These are phyloP conservation scores for Coptodon bakossiorum DNA, from an alignment of 2,113 vertebrate genomes.

Conservation along the genomic window DNA sequence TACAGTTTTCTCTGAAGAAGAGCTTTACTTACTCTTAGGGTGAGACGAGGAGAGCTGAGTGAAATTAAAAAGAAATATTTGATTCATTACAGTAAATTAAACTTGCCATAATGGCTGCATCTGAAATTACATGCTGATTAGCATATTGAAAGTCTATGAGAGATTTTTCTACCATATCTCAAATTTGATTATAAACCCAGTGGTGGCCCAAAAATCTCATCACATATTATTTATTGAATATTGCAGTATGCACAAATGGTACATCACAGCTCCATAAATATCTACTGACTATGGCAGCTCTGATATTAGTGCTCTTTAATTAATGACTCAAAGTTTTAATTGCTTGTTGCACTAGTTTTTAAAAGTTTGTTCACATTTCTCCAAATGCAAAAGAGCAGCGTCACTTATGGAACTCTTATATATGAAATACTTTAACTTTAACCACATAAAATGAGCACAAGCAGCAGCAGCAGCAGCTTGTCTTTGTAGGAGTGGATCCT, in stretches of 20 bases:
- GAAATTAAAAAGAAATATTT: not conserved
- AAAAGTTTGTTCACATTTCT: fast-evolving
- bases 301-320: not conserved
- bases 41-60: not conserved
- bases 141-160: not conserved
- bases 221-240: not conserved
- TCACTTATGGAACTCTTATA: not conserved
- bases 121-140: not conserved
- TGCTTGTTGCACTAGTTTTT: not conserved
- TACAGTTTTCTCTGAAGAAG: not conserved
- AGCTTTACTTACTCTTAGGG: not conserved
- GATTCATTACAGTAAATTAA: not conserved
- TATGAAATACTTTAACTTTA: not conserved
- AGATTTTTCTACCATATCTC: not conserved
- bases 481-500: not conserved
- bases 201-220: not conserved
- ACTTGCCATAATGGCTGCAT: not conserved
- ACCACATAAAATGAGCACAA: not conserved
- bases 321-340: not conserved
- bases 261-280: not conserved
- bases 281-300: not conserved
- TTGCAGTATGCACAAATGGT: not conserved
- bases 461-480: not conserved
- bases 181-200: not conserved
- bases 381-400: not conserved